Evolutionary conservation across 1,140 invertebrate species (phyloP).

Genomic region (Carposina sasakii): DNA sequence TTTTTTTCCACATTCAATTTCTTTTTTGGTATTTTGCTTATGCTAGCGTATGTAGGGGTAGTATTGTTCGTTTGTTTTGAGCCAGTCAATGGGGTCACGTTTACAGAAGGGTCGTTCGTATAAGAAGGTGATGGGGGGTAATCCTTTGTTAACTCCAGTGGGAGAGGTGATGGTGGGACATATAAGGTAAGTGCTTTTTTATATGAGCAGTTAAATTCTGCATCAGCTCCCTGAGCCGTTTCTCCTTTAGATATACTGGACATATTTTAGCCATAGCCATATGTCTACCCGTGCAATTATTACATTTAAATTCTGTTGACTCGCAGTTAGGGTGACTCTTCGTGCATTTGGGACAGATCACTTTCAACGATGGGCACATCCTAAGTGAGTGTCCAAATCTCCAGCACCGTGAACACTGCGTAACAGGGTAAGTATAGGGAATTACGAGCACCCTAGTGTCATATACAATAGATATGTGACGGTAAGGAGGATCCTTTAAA

Average conservation of each 20-base stretch:
- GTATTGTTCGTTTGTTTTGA: no score
- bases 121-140: no score
- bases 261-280: conserved; percentile 5
- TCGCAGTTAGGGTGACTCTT: conserved; percentile 6
- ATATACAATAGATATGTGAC: conserved; percentile 16
- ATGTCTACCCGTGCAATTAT: conserved; percentile 10
- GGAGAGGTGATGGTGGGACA: neutral
- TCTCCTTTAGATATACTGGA: conserved; percentile 1
- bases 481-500: conserved; percentile 21
- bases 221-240: conserved; percentile 3
- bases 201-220: conserved; percentile 1
- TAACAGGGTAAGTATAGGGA: conserved; percentile 22
- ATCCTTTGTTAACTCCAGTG: no score
- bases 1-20: no score
- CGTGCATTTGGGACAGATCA: conserved; percentile 11
- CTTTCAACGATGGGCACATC: conserved; percentile 2
- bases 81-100: no score
- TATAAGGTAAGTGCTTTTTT: conserved; percentile 1
- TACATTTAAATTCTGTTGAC: conserved; percentile 3
- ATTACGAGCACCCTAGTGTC: conserved; percentile 13
- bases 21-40: no score
- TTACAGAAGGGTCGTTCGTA: no score
- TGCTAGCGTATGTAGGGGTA: no score
- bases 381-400: conserved; percentile 2
- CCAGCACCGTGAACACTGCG: conserved; percentile 14